Evolutionary conservation across 92 coral and sea anemone species (phyloP).

Genomic region (Micromussa lordhowensis): DNA sequence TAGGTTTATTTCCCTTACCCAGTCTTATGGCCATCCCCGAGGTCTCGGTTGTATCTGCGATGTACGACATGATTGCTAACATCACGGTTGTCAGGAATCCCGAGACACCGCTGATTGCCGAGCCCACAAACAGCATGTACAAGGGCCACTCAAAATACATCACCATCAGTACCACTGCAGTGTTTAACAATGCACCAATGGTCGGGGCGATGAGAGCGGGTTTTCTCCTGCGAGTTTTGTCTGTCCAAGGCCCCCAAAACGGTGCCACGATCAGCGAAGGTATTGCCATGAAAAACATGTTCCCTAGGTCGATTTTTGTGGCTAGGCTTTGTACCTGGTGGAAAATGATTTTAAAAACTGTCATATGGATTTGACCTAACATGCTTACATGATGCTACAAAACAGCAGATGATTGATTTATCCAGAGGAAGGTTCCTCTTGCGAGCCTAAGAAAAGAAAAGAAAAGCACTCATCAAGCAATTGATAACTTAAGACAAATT

Average conservation of each 20-base stretch:
- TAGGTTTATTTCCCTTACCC: conserved; percentile 37
- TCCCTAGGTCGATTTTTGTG: conserved; percentile 63
- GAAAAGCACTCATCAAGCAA: too few relatives aligned
- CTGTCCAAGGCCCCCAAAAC: conserved; percentile 83
- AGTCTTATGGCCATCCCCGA: conserved; percentile 58
- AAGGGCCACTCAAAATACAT: conserved; percentile 79
- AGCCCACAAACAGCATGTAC: conserved; percentile 69
- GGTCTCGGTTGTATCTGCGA: conserved; percentile 78
- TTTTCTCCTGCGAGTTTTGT: conserved; percentile 64
- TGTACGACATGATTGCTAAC: conserved; percentile 75
- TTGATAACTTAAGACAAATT: too few relatives aligned
- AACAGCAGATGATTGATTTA: too few relatives aligned
- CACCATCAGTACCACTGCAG: conserved; percentile 51
- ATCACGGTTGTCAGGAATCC: conserved; percentile 75
- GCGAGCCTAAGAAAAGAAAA: too few relatives aligned
- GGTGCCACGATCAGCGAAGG: conserved; percentile 73
- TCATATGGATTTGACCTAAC: too few relatives aligned
- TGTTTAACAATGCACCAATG: conserved; percentile 62
- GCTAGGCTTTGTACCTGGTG: conserved; percentile 72
- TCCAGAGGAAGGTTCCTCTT: too few relatives aligned
- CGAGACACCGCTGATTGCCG: conserved; percentile 70
- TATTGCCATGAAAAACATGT: conserved; percentile 56
- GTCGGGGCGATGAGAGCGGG: conserved; percentile 64
- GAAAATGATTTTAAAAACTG: not conserved
- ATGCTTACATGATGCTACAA: too few relatives aligned